Evolutionary conservation across 2,797 vertebrate species (phyloP), one percentile per base, ranked within the genome.

Genomic region (Phrynocephalus vlangalii): DNA sequence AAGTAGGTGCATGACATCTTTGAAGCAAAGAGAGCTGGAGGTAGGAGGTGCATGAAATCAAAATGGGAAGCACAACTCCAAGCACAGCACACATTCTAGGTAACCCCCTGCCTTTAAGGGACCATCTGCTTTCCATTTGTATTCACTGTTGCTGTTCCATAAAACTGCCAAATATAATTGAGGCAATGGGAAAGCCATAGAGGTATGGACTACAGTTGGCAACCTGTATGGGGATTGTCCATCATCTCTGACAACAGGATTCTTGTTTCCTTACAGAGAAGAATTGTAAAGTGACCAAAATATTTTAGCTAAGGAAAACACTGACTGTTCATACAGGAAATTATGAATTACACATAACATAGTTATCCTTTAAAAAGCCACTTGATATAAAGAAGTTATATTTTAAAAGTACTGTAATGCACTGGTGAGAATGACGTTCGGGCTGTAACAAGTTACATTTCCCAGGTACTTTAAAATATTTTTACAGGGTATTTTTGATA

Each of bases 161-260:
- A 95, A 96, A 96, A 96, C 93, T 94, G 95, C 93, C 48, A 93
- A 93, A 93, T 95, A 96, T 96, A 96, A 96, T 96, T 96, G 95
- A 95, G 94, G 95, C 96, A 97, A 97, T 96, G 96, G 96, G 94
- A 95, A 96, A 96, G 95, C 96, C 95, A 94, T 95, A 95, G 96
- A 95, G 94, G 92, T 92, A 95, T 94, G 97, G 95, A 94, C 91
- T 91, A 90, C 93, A 93, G 94, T 96, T 95, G 94, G 93, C 95
- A 96, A 94, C 95, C 95, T 96, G 93, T 96, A 96, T 96, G 95
- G 92, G 94, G 92, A 90, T 96, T 94, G 92, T 95, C 96, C 95
- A 95, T 96, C 96, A 96, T 96, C 95, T 93, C 93, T 96, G 96
- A 95, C 94, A 96, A 95, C 95, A 95, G 95, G 94, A 94, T 94